Base-by-base conservation (phyloP, 2,888 invertebrate genomes). In the Meghimatium bilineatum region DNA sequence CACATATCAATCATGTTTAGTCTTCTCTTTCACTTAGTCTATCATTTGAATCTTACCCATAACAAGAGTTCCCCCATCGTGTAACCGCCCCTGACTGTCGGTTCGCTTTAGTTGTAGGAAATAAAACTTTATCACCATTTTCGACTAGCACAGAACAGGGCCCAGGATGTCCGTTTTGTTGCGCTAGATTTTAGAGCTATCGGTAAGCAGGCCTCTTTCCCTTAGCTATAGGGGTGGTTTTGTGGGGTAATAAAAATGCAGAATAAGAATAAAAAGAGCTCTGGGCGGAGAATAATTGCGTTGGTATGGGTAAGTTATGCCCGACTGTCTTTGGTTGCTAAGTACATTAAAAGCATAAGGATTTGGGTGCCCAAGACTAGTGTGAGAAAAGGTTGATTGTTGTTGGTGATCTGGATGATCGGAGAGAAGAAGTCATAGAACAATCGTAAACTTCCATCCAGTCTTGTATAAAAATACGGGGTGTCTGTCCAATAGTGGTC, bases 271-370 rank as follows among this genome's bases (percentile, higher is more conserved):
- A 66, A 78, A 66, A 67, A 67, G 29, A 44, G 17, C 38, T 60
- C 2, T 23, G 66, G 78, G 66, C 66, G 49, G 20, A 44, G 44
- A 44, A 66, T 63, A 78, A 63, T 78, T 78, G 78, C 78, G 32
- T 49, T 5, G 32, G 29, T 66, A 44, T 66, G 67, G 78, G n/a
- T 32, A 66, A 17, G 32, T 66, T 63, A 78, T 67, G 67, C 36
- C 78, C 6, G 44, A 44, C 63, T 60, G 78, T 63, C 78, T 78
- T 66, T 67, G 29, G 44, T 44, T 63, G 44, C 56, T 67, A 63
- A 78, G 78, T 78, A 78, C 78, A 78, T 78, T 63, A 78, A 78
- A 78, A 66, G 78, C 67, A 78, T 66, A 78, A 63, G 78, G 66
- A 66, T 66, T 49, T 67, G 38, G 44, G 20, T 29, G 20, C 67